Percentiles rank a stretch among this genome's conserved stretches.
Evolutionary conservation across 1,140 invertebrate genomes (phyloP).

Genomic region (Drosophila willistoni): DNA sequence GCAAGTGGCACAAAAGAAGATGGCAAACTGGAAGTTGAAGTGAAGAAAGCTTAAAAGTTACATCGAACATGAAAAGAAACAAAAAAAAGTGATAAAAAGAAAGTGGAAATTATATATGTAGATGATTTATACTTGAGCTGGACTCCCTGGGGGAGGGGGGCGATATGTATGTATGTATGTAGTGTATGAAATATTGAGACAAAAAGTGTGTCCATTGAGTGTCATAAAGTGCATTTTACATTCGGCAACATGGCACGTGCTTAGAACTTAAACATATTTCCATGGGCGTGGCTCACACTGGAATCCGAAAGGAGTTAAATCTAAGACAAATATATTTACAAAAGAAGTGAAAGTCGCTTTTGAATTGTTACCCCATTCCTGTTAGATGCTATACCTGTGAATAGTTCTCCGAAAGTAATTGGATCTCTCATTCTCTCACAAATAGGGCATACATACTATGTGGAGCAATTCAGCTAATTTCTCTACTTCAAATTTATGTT

Average conservation of each 20-base stretch:
- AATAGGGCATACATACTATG: too few species aligned
- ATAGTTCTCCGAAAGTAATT: background rate
- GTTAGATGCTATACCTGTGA: too few species aligned
- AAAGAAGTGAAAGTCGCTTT: too few species aligned
- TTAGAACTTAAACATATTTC: constrained; percentile 20
- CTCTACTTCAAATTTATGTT: too few species aligned
- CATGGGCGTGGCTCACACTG: background rate
- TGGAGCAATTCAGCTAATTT: too few species aligned
- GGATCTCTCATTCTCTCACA: background rate
- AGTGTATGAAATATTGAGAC: background rate
- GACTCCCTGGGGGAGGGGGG: background rate
- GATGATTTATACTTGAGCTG: background rate
- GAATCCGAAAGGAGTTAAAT: background rate
- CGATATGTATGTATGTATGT: background rate
- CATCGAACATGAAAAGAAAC: background rate
- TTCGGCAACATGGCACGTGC: constrained; percentile 37
- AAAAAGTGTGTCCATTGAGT: constrained; percentile 13
- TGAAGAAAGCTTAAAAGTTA: too few species aligned
- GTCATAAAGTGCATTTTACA: constrained; percentile 30
- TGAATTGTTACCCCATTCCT: too few species aligned
- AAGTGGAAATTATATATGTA: background rate
- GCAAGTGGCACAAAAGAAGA: background rate
- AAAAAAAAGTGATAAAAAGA: background rate
- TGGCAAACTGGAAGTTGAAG: too few species aligned
- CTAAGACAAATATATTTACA: too few species aligned